These are phyloP conservation scores for Catajapyx aquilonaris DNA, from an alignment of 1,140 invertebrate species.

Conservation along the genomic window DNA sequence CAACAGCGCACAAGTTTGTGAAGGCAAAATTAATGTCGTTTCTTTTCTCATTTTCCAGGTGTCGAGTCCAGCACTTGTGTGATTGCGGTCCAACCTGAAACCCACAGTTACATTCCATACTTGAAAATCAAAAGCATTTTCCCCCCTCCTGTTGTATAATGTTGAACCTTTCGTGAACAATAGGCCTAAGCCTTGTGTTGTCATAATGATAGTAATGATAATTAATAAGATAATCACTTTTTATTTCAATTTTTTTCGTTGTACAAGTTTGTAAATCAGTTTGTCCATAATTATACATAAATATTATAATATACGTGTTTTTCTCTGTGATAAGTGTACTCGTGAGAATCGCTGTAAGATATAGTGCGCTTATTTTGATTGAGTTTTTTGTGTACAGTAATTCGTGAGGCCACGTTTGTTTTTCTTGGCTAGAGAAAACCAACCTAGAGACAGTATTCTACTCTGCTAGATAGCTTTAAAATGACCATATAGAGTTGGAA, in stretches of 20 bases:
- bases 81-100: background rate
- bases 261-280: conserved; percentile 1
- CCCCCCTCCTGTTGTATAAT: background rate
- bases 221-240: background rate
- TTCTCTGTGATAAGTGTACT: conserved; percentile 1
- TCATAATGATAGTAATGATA: background rate
- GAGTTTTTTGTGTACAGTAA: too few relatives aligned
- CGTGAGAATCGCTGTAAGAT: too few relatives aligned
- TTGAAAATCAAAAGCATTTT: background rate
- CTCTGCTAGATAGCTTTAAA: too few relatives aligned
- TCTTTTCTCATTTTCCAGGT: background rate
- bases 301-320: background rate
- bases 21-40: background rate
- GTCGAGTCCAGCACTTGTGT: background rate
- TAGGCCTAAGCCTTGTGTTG: background rate
- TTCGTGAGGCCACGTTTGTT: too few relatives aligned
- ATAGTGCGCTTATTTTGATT: too few relatives aligned
- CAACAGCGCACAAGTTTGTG: too few relatives aligned
- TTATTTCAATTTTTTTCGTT: background rate
- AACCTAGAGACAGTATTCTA: too few relatives aligned
- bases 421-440: too few relatives aligned
- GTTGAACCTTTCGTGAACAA: background rate
- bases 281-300: background rate
- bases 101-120: background rate
- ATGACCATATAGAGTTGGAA: too few relatives aligned